These are phyloP conservation scores for Sciurus carolinensis DNA, from an alignment of 2,797 vertebrate species.

Conservation along the genomic window DNA sequence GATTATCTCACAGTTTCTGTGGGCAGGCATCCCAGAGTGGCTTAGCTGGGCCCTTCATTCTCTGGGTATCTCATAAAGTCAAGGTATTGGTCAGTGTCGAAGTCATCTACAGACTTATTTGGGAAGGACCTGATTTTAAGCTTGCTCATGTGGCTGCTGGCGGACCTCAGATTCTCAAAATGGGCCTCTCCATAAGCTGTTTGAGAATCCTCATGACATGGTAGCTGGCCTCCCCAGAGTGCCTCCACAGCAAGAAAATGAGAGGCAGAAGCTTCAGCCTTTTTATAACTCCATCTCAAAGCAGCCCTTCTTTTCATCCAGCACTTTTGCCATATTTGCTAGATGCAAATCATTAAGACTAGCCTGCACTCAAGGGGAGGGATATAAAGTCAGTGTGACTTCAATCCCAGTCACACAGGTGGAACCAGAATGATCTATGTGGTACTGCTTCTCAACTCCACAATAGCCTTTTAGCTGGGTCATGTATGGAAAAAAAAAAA, in stretches of 20 bases:
- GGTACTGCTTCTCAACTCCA: neutral
- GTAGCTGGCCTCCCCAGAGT: neutral
- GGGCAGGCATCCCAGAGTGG: neutral
- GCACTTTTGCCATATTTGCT: neutral
- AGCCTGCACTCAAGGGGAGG: neutral
- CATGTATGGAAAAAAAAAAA: neutral
- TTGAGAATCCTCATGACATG: neutral
- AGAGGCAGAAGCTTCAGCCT: neutral
- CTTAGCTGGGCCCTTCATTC: neutral
- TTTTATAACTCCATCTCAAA: neutral
- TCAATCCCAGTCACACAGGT: too few relatives aligned
- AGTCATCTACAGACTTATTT: neutral
- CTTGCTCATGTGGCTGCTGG: neutral
- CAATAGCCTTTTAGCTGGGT: neutral
- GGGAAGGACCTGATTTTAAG: neutral
- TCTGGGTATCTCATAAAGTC: neutral
- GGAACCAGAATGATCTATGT: neutral
- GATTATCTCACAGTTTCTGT: neutral
- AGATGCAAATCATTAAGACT: neutral
- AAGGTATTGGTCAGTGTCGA: neutral
- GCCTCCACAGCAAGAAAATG: neutral
- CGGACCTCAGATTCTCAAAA: neutral
- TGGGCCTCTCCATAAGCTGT: neutral
- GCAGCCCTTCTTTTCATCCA: too few relatives aligned
- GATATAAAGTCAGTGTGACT: neutral